These are phyloP conservation scores for Tautogolabrus adspersus DNA, from an alignment of 2,113 vertebrate genomes.

Conservation along the genomic window DNA sequence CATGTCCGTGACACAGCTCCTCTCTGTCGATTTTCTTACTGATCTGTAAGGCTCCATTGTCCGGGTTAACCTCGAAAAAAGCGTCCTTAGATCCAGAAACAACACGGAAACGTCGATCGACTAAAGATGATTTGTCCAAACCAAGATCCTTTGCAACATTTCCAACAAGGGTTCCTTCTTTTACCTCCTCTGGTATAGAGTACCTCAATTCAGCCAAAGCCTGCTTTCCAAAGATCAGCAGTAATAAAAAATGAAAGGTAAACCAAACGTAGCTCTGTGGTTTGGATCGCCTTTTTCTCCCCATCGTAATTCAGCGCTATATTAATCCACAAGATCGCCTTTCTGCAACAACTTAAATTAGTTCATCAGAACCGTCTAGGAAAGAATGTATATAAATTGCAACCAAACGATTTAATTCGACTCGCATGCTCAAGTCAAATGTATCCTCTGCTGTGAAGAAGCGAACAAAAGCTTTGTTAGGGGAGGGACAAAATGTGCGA, in stretches of 20 bases:
- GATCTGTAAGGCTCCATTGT: constrained; percentile 79
- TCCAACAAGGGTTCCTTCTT: constrained; percentile 79
- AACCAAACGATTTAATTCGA: background rate
- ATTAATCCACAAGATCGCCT: background rate
- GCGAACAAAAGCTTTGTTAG: background rate
- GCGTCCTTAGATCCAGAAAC: constrained; percentile 68
- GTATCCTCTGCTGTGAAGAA: background rate
- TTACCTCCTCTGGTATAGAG: constrained; percentile 80
- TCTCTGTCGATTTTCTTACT: constrained; percentile 77
- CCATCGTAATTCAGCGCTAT: constrained; percentile 20
- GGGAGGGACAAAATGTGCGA: background rate
- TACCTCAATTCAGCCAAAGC: constrained; percentile 65
- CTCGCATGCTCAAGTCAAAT: background rate
- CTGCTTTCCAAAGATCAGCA: constrained; percentile 32
- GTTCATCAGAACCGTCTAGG: too few species aligned
- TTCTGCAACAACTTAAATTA: background rate
- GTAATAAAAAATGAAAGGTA: background rate
- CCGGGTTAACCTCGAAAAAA: constrained; percentile 75
- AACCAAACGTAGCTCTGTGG: background rate
- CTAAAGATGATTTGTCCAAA: constrained; percentile 65
- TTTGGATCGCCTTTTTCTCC: too few species aligned
- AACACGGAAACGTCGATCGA: constrained; percentile 66
- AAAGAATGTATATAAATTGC: background rate
- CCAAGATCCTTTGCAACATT: constrained; percentile 81
- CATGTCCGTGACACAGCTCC: constrained; percentile 56